Evolutionary conservation across 2,113 vertebrate species (phyloP), one percentile per base, ranked within the genome.

Genomic region (Phasianus colchicus): DNA sequence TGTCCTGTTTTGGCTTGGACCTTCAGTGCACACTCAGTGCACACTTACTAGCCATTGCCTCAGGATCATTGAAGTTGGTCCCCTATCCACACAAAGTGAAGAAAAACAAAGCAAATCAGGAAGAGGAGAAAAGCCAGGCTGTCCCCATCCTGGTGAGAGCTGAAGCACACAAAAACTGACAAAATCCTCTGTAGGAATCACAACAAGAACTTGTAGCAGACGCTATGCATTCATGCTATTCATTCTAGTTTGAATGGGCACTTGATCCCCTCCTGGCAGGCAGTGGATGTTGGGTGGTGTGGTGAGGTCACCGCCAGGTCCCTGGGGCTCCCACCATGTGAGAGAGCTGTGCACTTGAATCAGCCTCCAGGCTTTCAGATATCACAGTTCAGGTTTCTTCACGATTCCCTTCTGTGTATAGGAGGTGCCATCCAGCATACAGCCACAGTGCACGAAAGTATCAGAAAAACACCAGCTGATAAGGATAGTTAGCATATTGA

Each of bases 191-290:
- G 67, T 18, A 77, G 57, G 43, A 83, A 75, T 61, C 38, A 69
- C 38, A 57, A 6, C 16, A 29, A 55, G 42, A 86, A 34, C 24
- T 0, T 0, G 15, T 38, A 32, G 15, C 45, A 82, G 66, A 61
- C 22, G 22, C 22, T 36, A 40, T 64, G 38, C 38, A 40, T 64
- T 17, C 38, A 58, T 32, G 22, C 60, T 36, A 19, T 40, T 25
- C 36, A 64, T 19, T 10, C 38, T 7, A 29, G 25, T 15, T 18
- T 29, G 38, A 64, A 29, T 18, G 17, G 45, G 17, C 27, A 8
- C 38, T 48, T 30, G 72, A 66, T 61, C 18, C 2, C 21, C 71
- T 50, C 65, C 74, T 0, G 0, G 30, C 0, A 0, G 14, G 17
- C 61, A 64, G 25, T 10, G 22, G 18, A 15, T 29, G 8, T 60